Percentiles rank a stretch among this genome's conserved stretches.
These are phyloP conservation scores for Plumapathes pennacea DNA, from an alignment of 92 coral and sea anemone genomes.

Conservation along the genomic window DNA sequence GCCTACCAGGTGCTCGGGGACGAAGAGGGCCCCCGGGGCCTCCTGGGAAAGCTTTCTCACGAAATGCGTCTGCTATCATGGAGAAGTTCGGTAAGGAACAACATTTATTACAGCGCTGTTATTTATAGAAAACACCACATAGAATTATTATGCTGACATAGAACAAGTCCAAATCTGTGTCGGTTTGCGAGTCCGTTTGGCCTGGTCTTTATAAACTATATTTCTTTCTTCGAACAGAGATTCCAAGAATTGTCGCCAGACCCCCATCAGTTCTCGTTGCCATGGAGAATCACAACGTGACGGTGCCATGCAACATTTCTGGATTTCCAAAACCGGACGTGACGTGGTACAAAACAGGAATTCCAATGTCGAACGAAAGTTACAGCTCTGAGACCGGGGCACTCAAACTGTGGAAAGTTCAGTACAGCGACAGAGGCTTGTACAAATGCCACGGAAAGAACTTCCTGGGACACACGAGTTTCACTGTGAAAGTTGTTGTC, in stretches of 20 bases:
- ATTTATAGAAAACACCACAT: no score
- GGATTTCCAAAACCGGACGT: slow-evolving; percentile 52
- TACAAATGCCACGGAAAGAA: slow-evolving; percentile 40
- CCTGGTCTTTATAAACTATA: no score
- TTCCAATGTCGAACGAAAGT: slow-evolving; percentile 2
- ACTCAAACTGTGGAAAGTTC: slow-evolving; percentile 14
- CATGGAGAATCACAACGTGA: slow-evolving; percentile 33
- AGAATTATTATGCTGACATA: no score
- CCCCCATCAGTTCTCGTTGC: slow-evolving; percentile 37
- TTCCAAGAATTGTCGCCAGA: slow-evolving; percentile 17
- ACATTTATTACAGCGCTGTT: no score
- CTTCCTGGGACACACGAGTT: slow-evolving; percentile 37
- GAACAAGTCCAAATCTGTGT: no score
- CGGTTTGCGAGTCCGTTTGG: no score
- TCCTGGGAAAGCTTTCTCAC: slow-evolving; percentile 47
- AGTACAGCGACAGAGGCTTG: slow-evolving; percentile 31
- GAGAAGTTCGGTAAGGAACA: slow-evolving; percentile 38
- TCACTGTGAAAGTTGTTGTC: slow-evolving; percentile 17
- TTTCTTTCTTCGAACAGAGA: no score
- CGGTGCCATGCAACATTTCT: slow-evolving; percentile 19
- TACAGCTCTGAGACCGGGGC: slow-evolving; percentile 9
- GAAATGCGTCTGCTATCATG: slow-evolving; percentile 33
- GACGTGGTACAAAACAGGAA: slow-evolving; percentile 54
- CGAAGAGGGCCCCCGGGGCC: slow-evolving; percentile 42
- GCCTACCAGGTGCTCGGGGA: slow-evolving; percentile 42